Conservation (phyloP, 2,113 vertebrate species). For the Phodopus roborovskii region DNA sequence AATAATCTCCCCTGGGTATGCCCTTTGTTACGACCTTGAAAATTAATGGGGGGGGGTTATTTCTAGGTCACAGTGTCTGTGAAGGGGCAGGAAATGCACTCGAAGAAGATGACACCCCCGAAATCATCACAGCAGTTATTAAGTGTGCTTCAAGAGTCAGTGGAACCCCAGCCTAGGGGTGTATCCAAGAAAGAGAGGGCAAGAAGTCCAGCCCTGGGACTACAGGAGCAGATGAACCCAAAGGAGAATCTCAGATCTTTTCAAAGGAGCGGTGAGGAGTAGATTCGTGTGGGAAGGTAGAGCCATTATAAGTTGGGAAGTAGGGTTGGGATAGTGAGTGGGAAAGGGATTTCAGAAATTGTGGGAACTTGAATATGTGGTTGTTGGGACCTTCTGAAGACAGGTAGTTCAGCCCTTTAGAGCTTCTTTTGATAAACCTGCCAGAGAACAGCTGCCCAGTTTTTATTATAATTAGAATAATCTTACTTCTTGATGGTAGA, state of each 20-base stretch:
- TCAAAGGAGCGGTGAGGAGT: constrained; percentile 80
- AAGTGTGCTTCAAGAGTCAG: constrained; percentile 77
- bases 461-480: constrained; percentile 50
- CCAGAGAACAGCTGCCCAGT: constrained; percentile 27
- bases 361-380: constrained; percentile 2
- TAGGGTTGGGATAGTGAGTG: constrained; percentile 64
- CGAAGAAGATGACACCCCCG: constrained; percentile 76
- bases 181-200: constrained; percentile 77
- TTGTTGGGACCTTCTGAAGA: constrained; percentile 39
- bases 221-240: constrained; percentile 76
- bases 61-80: constrained; percentile 78
- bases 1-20: constrained; percentile 52
- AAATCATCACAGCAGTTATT: constrained; percentile 74
- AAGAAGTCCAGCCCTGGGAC: constrained; percentile 74
- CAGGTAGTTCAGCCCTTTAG: constrained; percentile 31
- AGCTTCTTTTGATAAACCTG: background rate
- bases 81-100: constrained; percentile 76
- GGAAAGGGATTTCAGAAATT: constrained; percentile 58
- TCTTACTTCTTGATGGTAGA: constrained; percentile 54
- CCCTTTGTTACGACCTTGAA: constrained; percentile 59
- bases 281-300: constrained; percentile 63
- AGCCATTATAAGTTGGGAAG: constrained; percentile 53
- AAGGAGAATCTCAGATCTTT: constrained; percentile 78
- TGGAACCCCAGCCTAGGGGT: constrained; percentile 73
- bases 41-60: constrained; percentile 71